Base-by-base conservation (phyloP, 2,888 invertebrate species). In the Abrostola tripartita region DNA sequence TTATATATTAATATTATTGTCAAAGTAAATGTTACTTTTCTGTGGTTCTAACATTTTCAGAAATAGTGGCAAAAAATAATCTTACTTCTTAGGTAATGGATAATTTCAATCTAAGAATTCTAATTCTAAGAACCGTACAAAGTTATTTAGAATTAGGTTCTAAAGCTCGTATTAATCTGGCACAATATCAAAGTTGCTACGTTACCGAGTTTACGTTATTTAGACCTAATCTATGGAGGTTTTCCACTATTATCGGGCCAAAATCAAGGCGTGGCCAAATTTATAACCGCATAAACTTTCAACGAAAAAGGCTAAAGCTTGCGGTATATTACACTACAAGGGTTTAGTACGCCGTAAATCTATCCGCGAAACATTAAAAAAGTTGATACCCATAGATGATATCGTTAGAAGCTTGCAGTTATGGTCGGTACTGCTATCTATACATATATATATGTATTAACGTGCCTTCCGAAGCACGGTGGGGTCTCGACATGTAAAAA, bases 201-300 rank as follows among this genome's bases (percentile, higher is more conserved):
- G 64, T 65, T 73, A 75, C 66, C 72, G 74, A 74, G 74, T 76
- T n/a, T n/a, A n/a, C n/a, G n/a, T n/a, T n/a, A 78, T 85, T 87
- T 81, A 84, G 83, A 81, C 77, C 61, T 80, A 85, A 87, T 85
- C 85, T 85, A 81, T 77, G 67, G 76, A 78, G 78, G 82, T 82
- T 87, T 86, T 81, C 81, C 79, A 87, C 84, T 86, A 87, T 87
- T 86, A 86, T 88, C 85, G 78, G 75, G 67, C 81, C 76, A 42
- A 75, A 80, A 88, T 88, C 83, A 77, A 81, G 85, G 85, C 83
- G 85, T 81, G 86, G 83, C 70, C 72, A 63, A 85, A 89, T 90
- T 89, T 88, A 90, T 84, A 85, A 84, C 86, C 77, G 74, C 82
- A 86, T 86, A 84, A 87, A 88, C 83, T 83, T 85, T 77, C 78